Conservation (phyloP, 2,797 vertebrate genomes). For the Hippopotamyrus pictus region DNA sequence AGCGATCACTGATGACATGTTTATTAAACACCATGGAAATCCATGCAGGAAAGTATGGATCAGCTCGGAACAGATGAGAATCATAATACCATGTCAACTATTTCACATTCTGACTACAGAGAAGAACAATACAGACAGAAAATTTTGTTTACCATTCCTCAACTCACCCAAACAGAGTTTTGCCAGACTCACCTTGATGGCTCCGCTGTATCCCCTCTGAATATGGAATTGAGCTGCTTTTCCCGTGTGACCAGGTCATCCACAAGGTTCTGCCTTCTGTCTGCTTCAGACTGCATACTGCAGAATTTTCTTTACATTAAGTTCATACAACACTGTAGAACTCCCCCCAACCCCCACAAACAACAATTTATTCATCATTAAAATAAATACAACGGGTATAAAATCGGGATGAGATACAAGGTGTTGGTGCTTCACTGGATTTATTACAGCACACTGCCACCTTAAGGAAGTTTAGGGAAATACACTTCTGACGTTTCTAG, state of each 20-base stretch:
- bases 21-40: neutral
- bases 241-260: slow-evolving; percentile 86
- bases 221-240: slow-evolving; percentile 76
- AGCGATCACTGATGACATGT: neutral
- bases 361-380: neutral
- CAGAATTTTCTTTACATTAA: slow-evolving; percentile 35
- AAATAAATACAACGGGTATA: neutral
- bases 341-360: neutral
- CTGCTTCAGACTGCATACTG: slow-evolving; percentile 91
- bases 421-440: neutral
- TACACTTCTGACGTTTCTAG: neutral
- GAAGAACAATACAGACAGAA: neutral
- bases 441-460: slow-evolving; percentile 47
- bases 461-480: slow-evolving; percentile 44
- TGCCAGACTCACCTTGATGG: slow-evolving; percentile 70
- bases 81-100: slow-evolving; percentile 1
- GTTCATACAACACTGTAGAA: slow-evolving; percentile 8
- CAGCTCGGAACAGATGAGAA: neutral
- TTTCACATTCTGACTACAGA: neutral
- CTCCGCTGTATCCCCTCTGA: slow-evolving; percentile 73
- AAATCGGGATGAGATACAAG: neutral
- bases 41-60: neutral
- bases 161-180: slow-evolving; percentile 20
- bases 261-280: slow-evolving; percentile 85
- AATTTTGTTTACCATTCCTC: neutral